Evolutionary conservation across 2,113 vertebrate species (phyloP).

Genomic region (Atractosteus spatula): DNA sequence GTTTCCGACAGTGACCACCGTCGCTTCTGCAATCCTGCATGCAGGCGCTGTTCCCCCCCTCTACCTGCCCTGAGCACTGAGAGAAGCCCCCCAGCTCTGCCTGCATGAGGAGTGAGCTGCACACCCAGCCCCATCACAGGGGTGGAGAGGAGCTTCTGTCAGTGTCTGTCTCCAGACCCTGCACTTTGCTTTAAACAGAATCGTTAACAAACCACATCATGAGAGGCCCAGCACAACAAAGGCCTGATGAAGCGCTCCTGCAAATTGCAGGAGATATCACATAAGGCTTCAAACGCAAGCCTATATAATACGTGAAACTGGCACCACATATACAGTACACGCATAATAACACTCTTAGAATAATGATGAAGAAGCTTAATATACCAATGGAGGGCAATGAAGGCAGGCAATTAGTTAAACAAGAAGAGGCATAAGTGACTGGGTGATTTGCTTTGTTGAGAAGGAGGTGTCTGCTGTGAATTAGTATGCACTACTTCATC

Average conservation of each 20-base stretch:
- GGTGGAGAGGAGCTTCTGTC: background rate
- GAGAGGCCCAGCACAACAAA: background rate
- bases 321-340: background rate
- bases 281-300: background rate
- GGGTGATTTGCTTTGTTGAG: conserved; percentile 15
- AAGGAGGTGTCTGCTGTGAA: conserved; percentile 26
- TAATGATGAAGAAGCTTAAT: background rate
- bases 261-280: background rate
- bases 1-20: too few species aligned
- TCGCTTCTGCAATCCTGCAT: too few species aligned
- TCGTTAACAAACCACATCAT: background rate
- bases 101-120: too few species aligned
- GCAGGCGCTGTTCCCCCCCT: too few species aligned
- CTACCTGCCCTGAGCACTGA: too few species aligned
- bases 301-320: background rate
- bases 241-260: background rate
- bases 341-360: background rate
- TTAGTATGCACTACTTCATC: conserved; percentile 39
- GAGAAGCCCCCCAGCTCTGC: too few species aligned
- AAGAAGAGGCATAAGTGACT: background rate
- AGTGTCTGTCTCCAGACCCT: background rate
- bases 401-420: background rate
- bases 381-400: background rate
- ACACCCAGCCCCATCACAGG: too few species aligned
- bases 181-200: background rate